Base-by-base conservation (phyloP, 2,113 vertebrate genomes). In the Nipponia nippon region DNA sequence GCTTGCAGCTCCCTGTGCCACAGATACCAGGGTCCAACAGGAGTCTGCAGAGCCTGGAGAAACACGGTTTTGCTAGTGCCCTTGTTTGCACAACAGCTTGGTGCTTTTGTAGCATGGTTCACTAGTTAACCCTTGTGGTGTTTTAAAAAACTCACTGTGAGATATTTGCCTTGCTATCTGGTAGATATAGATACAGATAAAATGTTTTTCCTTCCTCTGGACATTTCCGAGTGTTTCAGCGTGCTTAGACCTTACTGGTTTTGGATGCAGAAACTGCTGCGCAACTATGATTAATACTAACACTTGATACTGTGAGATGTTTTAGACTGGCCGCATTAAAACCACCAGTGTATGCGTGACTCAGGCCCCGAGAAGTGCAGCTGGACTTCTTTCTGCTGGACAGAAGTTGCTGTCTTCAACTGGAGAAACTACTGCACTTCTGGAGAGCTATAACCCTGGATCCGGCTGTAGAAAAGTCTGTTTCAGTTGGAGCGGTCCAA, bases 401-500 rank as follows among this genome's bases (percentile, higher is more conserved):
- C 50, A 66, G 65, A 29, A 93, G 50, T 83, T 55, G 40, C 25
- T 69, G 32, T 50, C 40, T 82, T 89, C 87, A 77, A 0, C 62
- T 80, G 46, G 53, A 86, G 75, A 73, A 94, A 79, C 63, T 89
- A n/a, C 62, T 63, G 44, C 10, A 7, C 46, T 87, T 88, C 53
- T 80, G 18, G 58, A 53, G 38, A 78, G 19, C 38, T 61, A 0
- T 79, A 53, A 36, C 44, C 91, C 49, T 69, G 73, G 34, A 53
- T 91, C 36, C 0, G 0, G 30, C 56, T 80, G 53, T 47, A 87
- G 82, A 73, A 66, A 80, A 53, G 67, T 77, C 47, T 96, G 8
- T 94, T 95, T 95, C 63, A 67, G 67, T 75, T 94, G 84, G 89
- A 91, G 84, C 53, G 32, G 52, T 72, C 87, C 62, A 90, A 34